Evolutionary conservation across 2,888 invertebrate genomes (phyloP), one percentile per base, ranked within the genome.

Genomic region (Pyrocoelia pectoralis): DNA sequence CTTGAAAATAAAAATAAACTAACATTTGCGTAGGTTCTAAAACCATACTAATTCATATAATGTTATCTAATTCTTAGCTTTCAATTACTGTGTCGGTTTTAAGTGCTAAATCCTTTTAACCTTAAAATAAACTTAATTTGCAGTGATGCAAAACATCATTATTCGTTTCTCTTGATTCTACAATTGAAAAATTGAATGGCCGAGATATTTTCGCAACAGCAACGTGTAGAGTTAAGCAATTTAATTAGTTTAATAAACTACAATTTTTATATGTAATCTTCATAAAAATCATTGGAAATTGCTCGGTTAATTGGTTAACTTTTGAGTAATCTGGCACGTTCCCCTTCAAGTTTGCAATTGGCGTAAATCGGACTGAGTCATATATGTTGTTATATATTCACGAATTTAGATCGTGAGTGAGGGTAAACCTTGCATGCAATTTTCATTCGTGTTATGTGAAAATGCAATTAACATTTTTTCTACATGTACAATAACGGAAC

Each of bases 401-500:
- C 17, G 46, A 46, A 46, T 17, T 46, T 46, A 18, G 46, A 46
- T 15, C 17, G 46, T 17, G 17, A 43, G 46, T 10, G 33, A n/a
- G 46, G 46, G 46, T 17, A 46, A 46, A 46, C 46, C 46, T 46
- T 18, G 46, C 46, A 46, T 46, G 18, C 46, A 17, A 46, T 46
- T 17, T 46, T 17, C 14, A 6, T 46, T 15, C 46, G 46, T 46
- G 18, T 46, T 46, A 46, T 46, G 15, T 46, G 18, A 46, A 46
- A 17, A 46, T 8, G n/a, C 17, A 18, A 46, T 46, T 46, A 46
- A 46, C 17, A 46, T 46, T 17, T 46, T 46, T 46, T 33, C 10
- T 33, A 33, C n/a, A 33, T 33, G n/a, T 33, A n/a, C 33, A 8
- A n/a, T n/a, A n/a, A n/a, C n/a, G n/a, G n/a, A n/a, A n/a, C n/a